Percentiles rank a stretch among this genome's conserved stretches.
Conservation (phyloP, 2,797 vertebrate genomes). For the Ceyx erithaca region DNA sequence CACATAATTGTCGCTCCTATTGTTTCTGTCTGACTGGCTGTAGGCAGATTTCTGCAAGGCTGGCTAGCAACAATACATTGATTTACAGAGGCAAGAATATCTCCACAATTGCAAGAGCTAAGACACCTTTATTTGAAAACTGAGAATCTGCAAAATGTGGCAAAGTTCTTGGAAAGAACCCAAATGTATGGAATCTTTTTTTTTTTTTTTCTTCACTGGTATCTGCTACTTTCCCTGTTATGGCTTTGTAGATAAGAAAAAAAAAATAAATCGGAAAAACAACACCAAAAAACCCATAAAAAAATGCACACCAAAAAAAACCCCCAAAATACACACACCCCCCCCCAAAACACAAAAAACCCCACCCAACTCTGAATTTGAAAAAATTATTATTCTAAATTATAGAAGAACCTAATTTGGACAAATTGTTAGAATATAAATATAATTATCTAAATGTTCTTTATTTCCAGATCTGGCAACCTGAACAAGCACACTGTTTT, state of each 20-base stretch:
- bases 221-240: slow-evolving; percentile 8
- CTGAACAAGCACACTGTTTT: slow-evolving; percentile 40
- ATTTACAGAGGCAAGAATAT: slow-evolving; percentile 69
- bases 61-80: slow-evolving; percentile 60
- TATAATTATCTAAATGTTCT: slow-evolving; percentile 49
- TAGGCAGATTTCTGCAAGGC: slow-evolving; percentile 65
- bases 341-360: neutral
- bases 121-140: slow-evolving; percentile 45
- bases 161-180: slow-evolving; percentile 71
- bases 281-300: neutral
- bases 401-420: slow-evolving; percentile 60
- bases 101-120: slow-evolving; percentile 22
- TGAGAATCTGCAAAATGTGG: slow-evolving; percentile 46
- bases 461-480: slow-evolving; percentile 55
- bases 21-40: slow-evolving; percentile 59
- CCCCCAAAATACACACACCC: no score
- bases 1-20: slow-evolving; percentile 16
- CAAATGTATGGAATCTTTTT: slow-evolving; percentile 58
- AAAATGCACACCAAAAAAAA: no score
- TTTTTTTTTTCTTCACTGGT: neutral
- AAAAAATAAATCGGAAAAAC: neutral
- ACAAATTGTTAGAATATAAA: slow-evolving; percentile 67
- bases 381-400: neutral
- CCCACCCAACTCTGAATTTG: neutral
- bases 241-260: neutral